Conservation (phyloP, 2,888 invertebrate genomes). For the Adela reaumurella region DNA sequence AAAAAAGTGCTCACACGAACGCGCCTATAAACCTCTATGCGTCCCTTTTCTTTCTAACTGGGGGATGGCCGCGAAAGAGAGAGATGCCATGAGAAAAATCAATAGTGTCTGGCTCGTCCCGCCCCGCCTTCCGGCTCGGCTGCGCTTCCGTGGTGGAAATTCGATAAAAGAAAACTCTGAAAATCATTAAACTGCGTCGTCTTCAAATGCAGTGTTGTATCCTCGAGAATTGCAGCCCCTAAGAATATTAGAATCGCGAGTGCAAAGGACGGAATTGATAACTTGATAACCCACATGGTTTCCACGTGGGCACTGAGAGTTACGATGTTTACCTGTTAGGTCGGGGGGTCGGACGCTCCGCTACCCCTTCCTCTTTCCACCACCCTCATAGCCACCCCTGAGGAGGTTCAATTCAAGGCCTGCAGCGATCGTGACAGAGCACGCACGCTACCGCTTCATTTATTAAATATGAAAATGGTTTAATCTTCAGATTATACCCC, state of each 20-base stretch:
- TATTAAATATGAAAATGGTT: no score
- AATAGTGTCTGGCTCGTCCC: conserved; percentile 51
- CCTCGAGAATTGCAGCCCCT: no score
- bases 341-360: no score
- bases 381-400: no score
- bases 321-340: conserved; percentile 50
- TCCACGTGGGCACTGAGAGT: conserved; percentile 29
- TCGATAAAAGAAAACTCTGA: conserved; percentile 51
- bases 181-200: conserved; percentile 42
- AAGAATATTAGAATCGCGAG: no score
- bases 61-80: conserved; percentile 13
- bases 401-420: no score
- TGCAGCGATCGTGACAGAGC: no score
- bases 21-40: not conserved
- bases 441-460: no score
- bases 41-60: not conserved
- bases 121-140: conserved; percentile 32
- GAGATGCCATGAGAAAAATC: conserved; percentile 43
- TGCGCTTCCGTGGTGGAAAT: conserved; percentile 52
- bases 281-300: conserved; percentile 42
- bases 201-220: no score
- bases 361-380: no score
- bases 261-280: not conserved
- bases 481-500: no score
- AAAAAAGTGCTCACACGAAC: not conserved